Percentiles rank a stretch among this genome's conserved stretches.
These are phyloP conservation scores for Bungarus multicinctus DNA, from an alignment of 2,113 vertebrate genomes.

Conservation along the genomic window DNA sequence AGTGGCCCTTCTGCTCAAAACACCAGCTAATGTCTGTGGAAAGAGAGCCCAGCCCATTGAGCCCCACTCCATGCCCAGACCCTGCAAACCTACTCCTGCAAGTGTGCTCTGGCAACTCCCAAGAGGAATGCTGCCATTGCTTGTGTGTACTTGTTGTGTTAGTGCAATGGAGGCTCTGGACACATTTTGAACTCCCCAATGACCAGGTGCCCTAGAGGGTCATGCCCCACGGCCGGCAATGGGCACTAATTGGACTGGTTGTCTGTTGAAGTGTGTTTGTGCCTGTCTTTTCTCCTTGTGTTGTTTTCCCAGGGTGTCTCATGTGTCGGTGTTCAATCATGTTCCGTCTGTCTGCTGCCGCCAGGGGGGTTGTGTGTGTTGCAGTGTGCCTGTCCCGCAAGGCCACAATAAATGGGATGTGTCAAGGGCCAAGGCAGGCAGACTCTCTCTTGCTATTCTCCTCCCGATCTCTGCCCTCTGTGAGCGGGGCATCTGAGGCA, in stretches of 20 bases:
- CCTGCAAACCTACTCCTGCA: neutral
- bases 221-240: conserved; percentile 25
- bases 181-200: conserved; percentile 51
- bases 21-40: accelerated
- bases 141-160: conserved; percentile 10
- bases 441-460: conserved; percentile 33
- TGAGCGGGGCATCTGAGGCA: conserved; percentile 38
- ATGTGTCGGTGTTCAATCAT: conserved; percentile 61
- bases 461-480: conserved; percentile 50
- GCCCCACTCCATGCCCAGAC: neutral
- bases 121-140: conserved; percentile 23
- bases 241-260: conserved; percentile 49
- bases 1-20: conserved; percentile 1
- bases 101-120: neutral
- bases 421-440: conserved; percentile 50
- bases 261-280: conserved; percentile 27
- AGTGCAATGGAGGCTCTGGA: conserved; percentile 52
- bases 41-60: neutral
- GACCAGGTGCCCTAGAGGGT: conserved; percentile 58
- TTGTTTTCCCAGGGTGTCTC: conserved; percentile 60
- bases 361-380: conserved; percentile 25
- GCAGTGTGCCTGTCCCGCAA: conserved; percentile 54
- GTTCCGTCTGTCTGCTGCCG: conserved; percentile 38
- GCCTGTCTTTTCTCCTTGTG: neutral
- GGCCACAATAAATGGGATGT: conserved; percentile 66